Conservation (phyloP, 2,888 invertebrate species). For the Drosophila peninsularis region DNA sequence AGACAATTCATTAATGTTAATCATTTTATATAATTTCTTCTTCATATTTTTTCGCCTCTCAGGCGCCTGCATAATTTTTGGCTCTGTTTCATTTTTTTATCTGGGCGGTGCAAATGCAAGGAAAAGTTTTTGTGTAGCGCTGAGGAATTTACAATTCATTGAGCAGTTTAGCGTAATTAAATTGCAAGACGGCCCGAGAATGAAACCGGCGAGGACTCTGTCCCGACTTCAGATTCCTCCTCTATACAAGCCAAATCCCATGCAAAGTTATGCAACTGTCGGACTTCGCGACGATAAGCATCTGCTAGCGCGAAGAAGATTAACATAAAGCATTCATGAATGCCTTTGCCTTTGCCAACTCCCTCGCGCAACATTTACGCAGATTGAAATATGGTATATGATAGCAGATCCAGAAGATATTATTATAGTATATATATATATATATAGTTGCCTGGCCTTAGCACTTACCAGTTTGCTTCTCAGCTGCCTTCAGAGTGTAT, state of each 20-base stretch:
- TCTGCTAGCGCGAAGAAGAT: conserved; percentile 35
- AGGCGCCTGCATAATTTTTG: conserved; percentile 58
- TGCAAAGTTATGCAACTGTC: conserved; percentile 58
- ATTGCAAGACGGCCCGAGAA: conserved; percentile 63
- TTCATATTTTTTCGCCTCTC: conserved; percentile 44
- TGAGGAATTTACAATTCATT: conserved; percentile 77
- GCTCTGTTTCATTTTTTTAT: conserved; percentile 9
- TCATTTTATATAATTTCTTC: conserved; percentile 69
- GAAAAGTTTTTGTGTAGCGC: conserved; percentile 52
- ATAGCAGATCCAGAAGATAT: no score
- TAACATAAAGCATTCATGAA: conserved; percentile 70
- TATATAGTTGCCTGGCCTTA: no score
- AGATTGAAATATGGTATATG: conserved; percentile 1
- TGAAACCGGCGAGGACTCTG: conserved; percentile 34
- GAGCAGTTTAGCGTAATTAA: conserved; percentile 79
- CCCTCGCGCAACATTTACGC: neutral
- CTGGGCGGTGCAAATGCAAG: conserved; percentile 41
- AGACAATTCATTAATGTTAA: conserved; percentile 79
- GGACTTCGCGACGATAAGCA: conserved; percentile 5
- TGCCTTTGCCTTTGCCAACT: conserved; percentile 23
- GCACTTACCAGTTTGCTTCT: conserved; percentile 90
- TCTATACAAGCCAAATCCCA: conserved; percentile 22
- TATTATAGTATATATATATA: no score
- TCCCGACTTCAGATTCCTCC: conserved; percentile 10
- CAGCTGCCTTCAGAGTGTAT: conserved; percentile 90